Base-by-base conservation (phyloP, 2,888 invertebrate genomes). In the Erynnis tages region DNA sequence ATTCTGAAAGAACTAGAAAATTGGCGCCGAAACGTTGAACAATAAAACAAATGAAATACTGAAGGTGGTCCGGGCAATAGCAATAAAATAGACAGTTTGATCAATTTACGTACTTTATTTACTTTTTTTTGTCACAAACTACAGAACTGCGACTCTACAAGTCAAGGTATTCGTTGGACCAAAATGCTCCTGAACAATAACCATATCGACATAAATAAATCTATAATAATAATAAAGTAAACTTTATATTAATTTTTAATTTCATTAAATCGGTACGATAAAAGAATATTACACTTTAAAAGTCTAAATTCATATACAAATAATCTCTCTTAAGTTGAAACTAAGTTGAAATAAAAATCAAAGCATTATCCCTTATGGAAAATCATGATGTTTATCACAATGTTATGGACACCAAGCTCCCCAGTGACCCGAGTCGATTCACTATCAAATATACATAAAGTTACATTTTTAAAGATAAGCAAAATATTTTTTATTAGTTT, bases 271-370 rank as follows among this genome's bases (percentile, higher is more conserved):
- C 67, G 80, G 75, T 81, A 82, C 75, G 77, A 78, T 82, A 82
- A 79, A 80, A 76, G 71, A 76, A 82, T 78, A 81, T 79, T 79
- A 80, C 71, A 76, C 66, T 79, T 77, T 70, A 71, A 73, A 77
- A 84, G 79, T 78, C 83, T 85, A 84, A 84, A 82, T 76, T 85
- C 83, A 87, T 88, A 80, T 86, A 87, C 86, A 88, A 83, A 84
- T 87, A 84, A 87, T 83, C 82, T 84, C 77, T 82, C 86, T 85
- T 83, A 71, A 57, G 79, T 74, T 76, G 80, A 79, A 75, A 81
- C 79, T 79, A 82, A 71, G 59, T 77, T 74, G 72, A 80, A 78
- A 78, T 11, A 82, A 79, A 74, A 71, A 71, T 69, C 77, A 70
- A 81, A 83, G 82, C 72, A 71, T 79, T 78, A 71, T 71, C 74